phyloP scores from a whole-genome alignment of 2,888 invertebrate species.

The Polia nebulosa region DNA sequence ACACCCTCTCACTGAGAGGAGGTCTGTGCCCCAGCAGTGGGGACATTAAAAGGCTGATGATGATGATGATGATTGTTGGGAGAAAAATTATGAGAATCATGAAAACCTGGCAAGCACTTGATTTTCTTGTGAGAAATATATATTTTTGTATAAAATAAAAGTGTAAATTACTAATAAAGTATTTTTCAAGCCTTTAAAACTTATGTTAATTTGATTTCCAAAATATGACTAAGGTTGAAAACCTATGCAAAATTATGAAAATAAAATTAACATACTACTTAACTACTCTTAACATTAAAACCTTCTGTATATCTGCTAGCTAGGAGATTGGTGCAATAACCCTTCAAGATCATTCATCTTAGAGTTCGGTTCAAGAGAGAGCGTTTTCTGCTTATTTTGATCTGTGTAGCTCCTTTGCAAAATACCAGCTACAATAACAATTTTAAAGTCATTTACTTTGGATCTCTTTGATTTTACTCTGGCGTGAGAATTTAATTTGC shows the following conservation, averaged over 20 bases:
- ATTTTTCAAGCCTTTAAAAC: neutral
- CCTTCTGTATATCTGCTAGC: slow-evolving; percentile 5
- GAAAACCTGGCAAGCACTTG: no score
- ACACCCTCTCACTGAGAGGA: no score
- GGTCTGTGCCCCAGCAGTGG: no score
- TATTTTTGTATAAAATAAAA: no score
- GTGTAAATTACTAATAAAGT: neutral
- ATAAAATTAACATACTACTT: neutral
- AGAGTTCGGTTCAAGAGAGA: slow-evolving; percentile 35
- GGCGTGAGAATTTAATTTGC: slow-evolving; percentile 37
- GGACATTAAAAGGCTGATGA: no score
- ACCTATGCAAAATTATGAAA: slow-evolving; percentile 10
- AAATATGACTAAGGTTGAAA: neutral
- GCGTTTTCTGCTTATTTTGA: slow-evolving; percentile 31
- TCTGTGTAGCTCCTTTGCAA: slow-evolving; percentile 16
- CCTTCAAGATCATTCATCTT: slow-evolving; percentile 30
- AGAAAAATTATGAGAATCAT: no score
- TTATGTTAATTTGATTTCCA: neutral
- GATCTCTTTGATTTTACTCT: slow-evolving; percentile 21
- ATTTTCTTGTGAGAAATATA: no score
- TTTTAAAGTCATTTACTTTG: neutral
- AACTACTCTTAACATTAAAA: neutral
- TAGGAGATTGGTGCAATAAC: slow-evolving; percentile 25
- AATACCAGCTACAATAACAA: slow-evolving; percentile 3
- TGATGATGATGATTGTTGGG: no score